Percentiles rank a stretch among this genome's conserved stretches.
Evolutionary conservation across 2,113 vertebrate genomes (phyloP).

Genomic region (Datnioides undecimradiatus): DNA sequence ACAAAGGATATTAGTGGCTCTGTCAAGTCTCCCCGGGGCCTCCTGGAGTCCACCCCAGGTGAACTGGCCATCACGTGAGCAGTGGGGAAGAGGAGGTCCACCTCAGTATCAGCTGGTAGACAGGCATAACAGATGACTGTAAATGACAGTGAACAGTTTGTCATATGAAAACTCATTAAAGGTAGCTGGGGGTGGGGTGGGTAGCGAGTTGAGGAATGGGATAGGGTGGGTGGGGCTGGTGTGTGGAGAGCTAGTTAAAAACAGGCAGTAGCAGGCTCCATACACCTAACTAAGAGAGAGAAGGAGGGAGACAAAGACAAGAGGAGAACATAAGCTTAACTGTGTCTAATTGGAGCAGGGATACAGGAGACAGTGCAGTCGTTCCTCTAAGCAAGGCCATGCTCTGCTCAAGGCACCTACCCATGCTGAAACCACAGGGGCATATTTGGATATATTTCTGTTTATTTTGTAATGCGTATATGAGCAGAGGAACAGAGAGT

Average conservation of each 20-base stretch:
- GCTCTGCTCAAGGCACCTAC: slow-evolving; percentile 83
- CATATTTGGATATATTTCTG: slow-evolving; percentile 46
- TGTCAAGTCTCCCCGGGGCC: slow-evolving; percentile 54
- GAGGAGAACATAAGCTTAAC: slow-evolving; percentile 56
- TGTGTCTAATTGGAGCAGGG: slow-evolving; percentile 67
- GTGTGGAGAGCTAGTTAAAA: slow-evolving; percentile 61
- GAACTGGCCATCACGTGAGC: slow-evolving; percentile 43
- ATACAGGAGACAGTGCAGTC: slow-evolving; percentile 76
- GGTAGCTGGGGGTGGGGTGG: slow-evolving; percentile 51
- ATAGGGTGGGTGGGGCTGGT: slow-evolving; percentile 38
- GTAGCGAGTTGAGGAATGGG: slow-evolving; percentile 53
- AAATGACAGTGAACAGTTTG: slow-evolving; percentile 77
- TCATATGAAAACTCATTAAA: slow-evolving; percentile 74
- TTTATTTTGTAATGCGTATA: slow-evolving; percentile 49
- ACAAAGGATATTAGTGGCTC: slow-evolving; percentile 59
- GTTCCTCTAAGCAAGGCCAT: slow-evolving; percentile 84
- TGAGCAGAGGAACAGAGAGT: slow-evolving; percentile 58
- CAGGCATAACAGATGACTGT: slow-evolving; percentile 70
- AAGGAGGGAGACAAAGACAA: slow-evolving; percentile 26
- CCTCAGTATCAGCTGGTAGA: slow-evolving; percentile 69
- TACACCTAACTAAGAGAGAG: slow-evolving; percentile 60
- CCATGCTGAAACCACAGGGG: slow-evolving; percentile 84
- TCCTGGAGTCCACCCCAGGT: slow-evolving; percentile 47
- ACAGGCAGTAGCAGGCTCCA: slow-evolving; percentile 77
- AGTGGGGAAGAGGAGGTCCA: slow-evolving; percentile 50